Evolutionary conservation across 2,888 invertebrate species (phyloP).

Genomic region (Leucozona laternaria): DNA sequence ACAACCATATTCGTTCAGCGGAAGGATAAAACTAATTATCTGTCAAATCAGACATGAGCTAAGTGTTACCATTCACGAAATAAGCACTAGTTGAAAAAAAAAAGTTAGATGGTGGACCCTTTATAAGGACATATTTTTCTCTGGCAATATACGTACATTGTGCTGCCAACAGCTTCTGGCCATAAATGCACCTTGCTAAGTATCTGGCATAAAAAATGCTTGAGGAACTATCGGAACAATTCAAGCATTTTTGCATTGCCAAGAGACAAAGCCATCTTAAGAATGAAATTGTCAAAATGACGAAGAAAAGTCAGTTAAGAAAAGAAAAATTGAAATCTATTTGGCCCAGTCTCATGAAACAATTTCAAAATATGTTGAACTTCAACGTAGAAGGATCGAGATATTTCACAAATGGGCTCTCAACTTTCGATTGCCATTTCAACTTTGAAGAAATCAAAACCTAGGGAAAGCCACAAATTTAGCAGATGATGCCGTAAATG

Average conservation of each 20-base stretch:
- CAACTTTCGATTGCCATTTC: background rate
- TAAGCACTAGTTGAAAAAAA: too few relatives aligned
- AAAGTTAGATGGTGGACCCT: too few relatives aligned
- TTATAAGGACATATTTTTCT: too few relatives aligned
- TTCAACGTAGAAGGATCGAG: background rate
- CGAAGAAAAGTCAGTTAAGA: background rate
- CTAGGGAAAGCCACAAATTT: background rate
- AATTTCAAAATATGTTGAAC: background rate
- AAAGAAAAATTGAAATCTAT: constrained; percentile 1
- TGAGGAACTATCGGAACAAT: background rate
- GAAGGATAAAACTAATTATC: too few relatives aligned
- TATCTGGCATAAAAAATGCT: background rate
- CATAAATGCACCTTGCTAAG: background rate
- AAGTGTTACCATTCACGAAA: too few relatives aligned
- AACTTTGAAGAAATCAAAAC: background rate
- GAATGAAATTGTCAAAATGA: background rate
- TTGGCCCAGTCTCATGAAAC: background rate
- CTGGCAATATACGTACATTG: too few relatives aligned
- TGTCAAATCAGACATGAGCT: too few relatives aligned
- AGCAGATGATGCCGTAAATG: background rate
- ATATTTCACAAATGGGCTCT: background rate
- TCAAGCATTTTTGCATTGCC: constrained; percentile 2
- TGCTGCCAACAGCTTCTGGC: too few relatives aligned
- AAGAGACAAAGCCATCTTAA: background rate
- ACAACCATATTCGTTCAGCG: too few relatives aligned